Evolutionary conservation across 2,113 vertebrate genomes (phyloP).

Genomic region (Prietella phreatophila): DNA sequence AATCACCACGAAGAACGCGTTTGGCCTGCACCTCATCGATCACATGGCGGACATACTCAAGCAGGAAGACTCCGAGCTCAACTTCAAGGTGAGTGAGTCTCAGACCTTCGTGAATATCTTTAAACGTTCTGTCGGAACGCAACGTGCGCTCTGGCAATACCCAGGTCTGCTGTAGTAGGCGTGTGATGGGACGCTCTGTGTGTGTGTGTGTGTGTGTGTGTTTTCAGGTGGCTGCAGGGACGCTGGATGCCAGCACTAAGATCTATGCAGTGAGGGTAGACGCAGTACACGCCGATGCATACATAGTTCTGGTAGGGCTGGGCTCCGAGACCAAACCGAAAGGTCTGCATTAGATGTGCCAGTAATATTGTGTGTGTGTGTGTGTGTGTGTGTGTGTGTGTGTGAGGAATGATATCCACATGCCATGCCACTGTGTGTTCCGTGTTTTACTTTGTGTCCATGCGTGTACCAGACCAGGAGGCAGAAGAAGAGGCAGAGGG

Average conservation of each 20-base stretch:
- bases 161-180: background rate
- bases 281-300: slow-evolving; percentile 84
- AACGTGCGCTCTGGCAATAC: background rate
- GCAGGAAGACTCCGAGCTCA: slow-evolving; percentile 82
- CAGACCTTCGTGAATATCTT: no score
- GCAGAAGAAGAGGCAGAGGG: slow-evolving; percentile 27
- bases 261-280: slow-evolving; percentile 93
- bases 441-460: background rate
- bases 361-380: background rate
- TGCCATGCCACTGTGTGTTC: background rate
- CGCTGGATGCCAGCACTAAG: slow-evolving; percentile 92
- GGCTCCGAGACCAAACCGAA: slow-evolving; percentile 75
- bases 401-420: background rate
- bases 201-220: slow-evolving; percentile 1
- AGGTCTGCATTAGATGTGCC: slow-evolving; percentile 24
- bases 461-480: slow-evolving; percentile 52
- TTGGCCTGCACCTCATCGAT: slow-evolving; percentile 92
- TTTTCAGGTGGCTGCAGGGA: slow-evolving; percentile 85
- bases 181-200: background rate
- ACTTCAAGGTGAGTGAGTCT: slow-evolving; percentile 84
- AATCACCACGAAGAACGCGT: slow-evolving; percentile 97
- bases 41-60: slow-evolving; percentile 92
- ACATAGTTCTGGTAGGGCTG: slow-evolving; percentile 85
- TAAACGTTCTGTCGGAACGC: no score
- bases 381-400: background rate